Conservation (phyloP, 2,888 invertebrate genomes). For the Campoplex nolae region DNA sequence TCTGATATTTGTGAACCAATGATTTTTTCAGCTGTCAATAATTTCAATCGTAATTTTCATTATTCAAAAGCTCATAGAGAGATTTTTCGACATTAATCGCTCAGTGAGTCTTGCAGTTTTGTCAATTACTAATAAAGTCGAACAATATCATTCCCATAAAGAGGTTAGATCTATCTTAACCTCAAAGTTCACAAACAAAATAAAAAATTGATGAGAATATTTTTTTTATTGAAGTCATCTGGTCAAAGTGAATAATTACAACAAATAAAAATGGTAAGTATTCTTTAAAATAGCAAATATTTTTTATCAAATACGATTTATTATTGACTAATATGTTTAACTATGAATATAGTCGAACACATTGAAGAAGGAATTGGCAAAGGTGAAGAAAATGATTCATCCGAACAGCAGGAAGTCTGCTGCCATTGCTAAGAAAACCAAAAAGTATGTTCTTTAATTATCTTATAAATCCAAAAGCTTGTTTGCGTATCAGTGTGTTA, state of each 20-base stretch:
- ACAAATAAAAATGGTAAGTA: constrained; percentile 12
- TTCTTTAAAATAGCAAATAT: neutral
- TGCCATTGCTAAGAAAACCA: constrained; percentile 89
- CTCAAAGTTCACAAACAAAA: neutral
- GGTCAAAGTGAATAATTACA: neutral
- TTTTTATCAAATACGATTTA: neutral
- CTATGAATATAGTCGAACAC: constrained; percentile 69
- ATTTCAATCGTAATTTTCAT: neutral
- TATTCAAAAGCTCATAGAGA: neutral
- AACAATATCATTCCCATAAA: neutral
- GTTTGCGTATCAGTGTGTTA: too few species aligned
- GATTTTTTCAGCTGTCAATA: neutral
- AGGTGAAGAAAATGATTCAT: constrained; percentile 85
- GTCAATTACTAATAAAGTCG: neutral
- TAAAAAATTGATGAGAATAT: neutral
- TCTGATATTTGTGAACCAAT: neutral
- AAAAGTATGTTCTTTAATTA: constrained; percentile 85
- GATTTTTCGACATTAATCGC: neutral
- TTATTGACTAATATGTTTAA: constrained; percentile 77
- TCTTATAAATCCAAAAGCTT: too few species aligned
- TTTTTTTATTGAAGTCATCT: neutral
- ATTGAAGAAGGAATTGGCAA: constrained; percentile 74
- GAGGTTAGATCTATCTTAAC: neutral
- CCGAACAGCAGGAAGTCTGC: constrained; percentile 94
- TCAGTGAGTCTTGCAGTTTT: neutral